Evolutionary conservation across 2,113 vertebrate genomes (phyloP), one percentile per base, ranked within the genome.

Genomic region (Myotis lucifugus): DNA sequence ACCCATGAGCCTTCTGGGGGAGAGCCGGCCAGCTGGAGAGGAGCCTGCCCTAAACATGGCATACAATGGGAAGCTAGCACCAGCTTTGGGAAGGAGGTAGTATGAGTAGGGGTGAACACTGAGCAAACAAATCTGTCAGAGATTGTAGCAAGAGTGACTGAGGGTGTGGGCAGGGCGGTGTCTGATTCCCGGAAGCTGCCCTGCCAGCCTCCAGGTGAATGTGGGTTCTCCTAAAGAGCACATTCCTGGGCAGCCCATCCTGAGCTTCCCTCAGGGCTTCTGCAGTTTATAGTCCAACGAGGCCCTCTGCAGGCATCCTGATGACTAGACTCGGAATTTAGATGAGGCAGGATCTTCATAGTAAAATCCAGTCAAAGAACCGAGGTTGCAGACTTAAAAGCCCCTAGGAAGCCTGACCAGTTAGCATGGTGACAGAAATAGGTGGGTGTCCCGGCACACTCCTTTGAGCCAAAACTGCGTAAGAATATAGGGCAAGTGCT

Each of bases 291-390:
- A 13, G 88, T 83, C 25, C 96, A 84, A 94, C 5, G 59, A 56
- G 3, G 88, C 97, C 97, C 94, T 88, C 96, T 96, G 25, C 37
- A 76, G 96, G 88, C 27, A 10, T 7, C 7, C 21, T 52, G 13
- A 15, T 56, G 72, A 93, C 25, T 91, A 78, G 54, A n/a, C 72
- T 18, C 40, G 52, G 34, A 64, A 74, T 40, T 67, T 37, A 76
- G 48, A 48, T 67, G 21, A 76, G 46, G 12, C 81, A 81, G 64
- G 25, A 67, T 42, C 73, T 78, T 67, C 40, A 76, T 66, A 59
- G 76, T 74, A 54, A 12, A 54, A 91, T 15, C 18, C 48, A 40
- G 6, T 50, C 74, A n/a, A 48, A 46, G 50, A 64, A 72, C 4
- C 0, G n/a, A 74, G 14, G 8, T 9, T 42, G 42, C 27, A 21